Conservation (phyloP, 35 echinoderm and acorn worm genomes). For the Eucidaris tribuloides region DNA sequence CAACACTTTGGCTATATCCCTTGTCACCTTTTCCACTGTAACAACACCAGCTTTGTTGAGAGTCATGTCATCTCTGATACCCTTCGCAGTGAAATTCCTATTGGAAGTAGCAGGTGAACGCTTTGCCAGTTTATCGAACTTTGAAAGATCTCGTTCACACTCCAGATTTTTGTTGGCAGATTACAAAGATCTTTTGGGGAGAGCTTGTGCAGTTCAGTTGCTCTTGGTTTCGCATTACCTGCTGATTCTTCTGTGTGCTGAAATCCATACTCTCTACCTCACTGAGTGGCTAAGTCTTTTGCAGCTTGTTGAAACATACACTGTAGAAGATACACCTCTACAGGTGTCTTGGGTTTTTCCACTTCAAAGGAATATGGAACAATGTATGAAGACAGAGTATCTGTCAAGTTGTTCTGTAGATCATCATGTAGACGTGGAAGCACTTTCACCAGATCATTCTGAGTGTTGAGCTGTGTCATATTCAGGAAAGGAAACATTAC, state of each 20-base stretch:
- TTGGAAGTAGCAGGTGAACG: slow-evolving; percentile 5
- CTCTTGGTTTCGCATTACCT: not conserved
- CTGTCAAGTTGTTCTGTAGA: slow-evolving; percentile 5
- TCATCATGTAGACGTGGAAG: slow-evolving; percentile 43
- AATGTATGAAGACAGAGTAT: slow-evolving; percentile 3
- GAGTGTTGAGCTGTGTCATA: not conserved
- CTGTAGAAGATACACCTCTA: not conserved
- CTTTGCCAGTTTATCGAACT: slow-evolving; percentile 37
- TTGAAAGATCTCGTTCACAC: slow-evolving; percentile 4
- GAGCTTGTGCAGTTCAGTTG: not conserved
- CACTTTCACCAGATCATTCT: slow-evolving; percentile 6
- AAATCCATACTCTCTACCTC: not conserved
- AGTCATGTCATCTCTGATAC: slow-evolving; percentile 25
- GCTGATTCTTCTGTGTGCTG: not conserved
- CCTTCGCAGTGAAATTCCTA: slow-evolving; percentile 23
- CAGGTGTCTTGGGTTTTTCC: not conserved
- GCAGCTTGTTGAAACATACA: slow-evolving; percentile 4
- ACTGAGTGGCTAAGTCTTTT: slow-evolving; percentile 12
- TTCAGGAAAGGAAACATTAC: slow-evolving; percentile 25
- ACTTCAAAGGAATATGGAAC: slow-evolving; percentile 15
- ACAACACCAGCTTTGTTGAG: not conserved
- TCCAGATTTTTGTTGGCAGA: slow-evolving; percentile 19
- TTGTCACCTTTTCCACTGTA: not conserved
- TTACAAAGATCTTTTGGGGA: not conserved
- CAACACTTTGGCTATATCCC: not conserved